Base-by-base conservation (phyloP, 2,888 invertebrate species). In the Thereva unica region DNA sequence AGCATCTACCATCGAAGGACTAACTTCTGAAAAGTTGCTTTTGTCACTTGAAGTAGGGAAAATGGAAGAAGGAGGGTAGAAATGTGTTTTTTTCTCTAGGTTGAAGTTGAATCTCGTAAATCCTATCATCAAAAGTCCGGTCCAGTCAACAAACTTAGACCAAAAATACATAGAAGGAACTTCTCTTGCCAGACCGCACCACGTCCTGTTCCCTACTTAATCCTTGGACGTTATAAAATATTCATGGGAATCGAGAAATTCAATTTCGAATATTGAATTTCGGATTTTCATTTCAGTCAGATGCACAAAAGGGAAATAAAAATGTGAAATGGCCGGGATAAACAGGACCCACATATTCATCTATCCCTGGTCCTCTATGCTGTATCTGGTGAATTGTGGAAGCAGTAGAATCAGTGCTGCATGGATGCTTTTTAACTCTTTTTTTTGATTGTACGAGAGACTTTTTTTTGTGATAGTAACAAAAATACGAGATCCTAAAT, bases 241-340 rank as follows among this genome's bases (percentile, higher is more conserved):
- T 56, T 56, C 56, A 56, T 42, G 49, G 49, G 47, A 59, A 59
- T 59, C 59, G 40, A 47, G 59, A 47, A 59, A 59, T 59, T 59
- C 37, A 59, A 59, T 59, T 59, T 49, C 38, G 37, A 59, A 59
- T 59, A 59, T 59, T 59, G 59, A 47, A 47, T 59, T 42, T 45
- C 35, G 44, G 45, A 42, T 49, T 59, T 52, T 49, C 8, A 49
- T 23, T 47, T 47, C 49, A 47, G 45, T 47, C 47, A 47, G 12
- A 59, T 59, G 59, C 49, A 59, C 59, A 59, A 59, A 59, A 35
- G 10, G 59, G 23, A 23, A 47, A 59, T 5, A 59, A 59, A 59
- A 41, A 47, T 47, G 45, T 37, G 23, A 23, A 23, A 23, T 23
- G 23, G 23, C 23, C 23, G 23, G 23, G 23, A 23, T 23, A 23